Base-by-base conservation (phyloP, 2,888 invertebrate species). In the Antitype chi region DNA sequence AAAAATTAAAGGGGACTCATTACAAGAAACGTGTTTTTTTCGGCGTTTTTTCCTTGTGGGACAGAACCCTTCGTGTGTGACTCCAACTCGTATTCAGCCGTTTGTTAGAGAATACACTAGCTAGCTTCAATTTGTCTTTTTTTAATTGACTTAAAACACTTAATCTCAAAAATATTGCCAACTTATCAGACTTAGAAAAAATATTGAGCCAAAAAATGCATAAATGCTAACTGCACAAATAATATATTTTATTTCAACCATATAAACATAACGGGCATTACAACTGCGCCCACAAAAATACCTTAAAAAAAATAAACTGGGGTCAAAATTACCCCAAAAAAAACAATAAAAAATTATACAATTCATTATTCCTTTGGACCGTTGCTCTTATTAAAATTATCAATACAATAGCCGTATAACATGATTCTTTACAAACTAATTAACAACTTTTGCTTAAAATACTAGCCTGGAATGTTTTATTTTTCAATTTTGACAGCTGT, bases 361-460 rank as follows among this genome's bases (percentile, higher is more conserved):
- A 69, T 52, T 68, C n/a, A 60, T 55, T 55, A 32, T 55, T 66
- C 23, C 74, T 84, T 82, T 82, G 81, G 84, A 82, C 66, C 32
- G 23, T 68, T 70, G 84, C 70, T 84, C 38, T 57, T 23, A 64
- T 25, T 82, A 78, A 28, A 60, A 43, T 49, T 77, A 81, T 60
- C 68, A 71, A 53, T 71, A 82, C 63, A 81, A 79, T 63, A 79
- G 5, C 47, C 55, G 60, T 66, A 57, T 79, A 59, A 74, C 84
- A 60, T 69, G 23, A 49, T 32, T 67, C n/a, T 53, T 76, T 55
- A 66, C 1, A 76, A 76, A 79, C 38, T 82, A 79, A 70, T 82
- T 47, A 84, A 86, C 72, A 73, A 70, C 59, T 86, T 84, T 74
- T 64, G 23, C n/a, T 53, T 57, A 62, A 52, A 80, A 70, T 70